Evolutionary conservation across 1,140 invertebrate species (phyloP), one percentile per base, ranked within the genome.

Genomic region (Caenorhabditis latens): DNA sequence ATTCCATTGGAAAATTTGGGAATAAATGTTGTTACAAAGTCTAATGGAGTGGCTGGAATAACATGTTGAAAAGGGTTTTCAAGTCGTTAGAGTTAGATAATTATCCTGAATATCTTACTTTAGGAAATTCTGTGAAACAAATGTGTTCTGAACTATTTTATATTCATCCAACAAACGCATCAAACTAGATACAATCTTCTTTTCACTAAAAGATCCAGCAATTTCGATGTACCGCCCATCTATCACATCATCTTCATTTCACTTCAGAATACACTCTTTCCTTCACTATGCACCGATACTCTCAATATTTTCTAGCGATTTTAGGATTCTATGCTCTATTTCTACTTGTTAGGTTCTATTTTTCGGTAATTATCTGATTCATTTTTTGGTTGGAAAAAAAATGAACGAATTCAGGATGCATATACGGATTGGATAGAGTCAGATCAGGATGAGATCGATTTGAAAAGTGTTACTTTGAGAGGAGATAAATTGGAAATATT

Each of bases 391-490:
- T 21, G 0, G 11, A 11, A 53, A 53, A 58, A 8, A n/a, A n/a
- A 32, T 43, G 3, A 32, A 32, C 32, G 32, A 32, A 0, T 71
- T 71, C 42, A 71, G 65, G 65, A 71, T 14, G 65, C 43, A 14
- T 71, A 71, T 24, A 71, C 65, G 46, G 65, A 71, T 43, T 71
- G 65, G 65, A 71, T 71, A 16, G 65, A 71, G 24, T 43, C 65
- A 19, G 42, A 71, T 71, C 65, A 71, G 19, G 65, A 71, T 71
- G 65, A 71, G 7, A 71, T 46, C 14, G 65, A 71, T 71, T 21
- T 71, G 40, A 71, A 71, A 71, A 32, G 21, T 4, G 42, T 71
- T 0, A 71, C 65, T 43, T 19, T 71, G 16, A 43, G 42, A 43
- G 65, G 40, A 16, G 65, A 71, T n/a, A 71, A 71, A 71, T 16